These are phyloP conservation scores for Apostichopus leukothele DNA, from an alignment of 53 echinoderm and acorn worm species.

Conservation along the genomic window DNA sequence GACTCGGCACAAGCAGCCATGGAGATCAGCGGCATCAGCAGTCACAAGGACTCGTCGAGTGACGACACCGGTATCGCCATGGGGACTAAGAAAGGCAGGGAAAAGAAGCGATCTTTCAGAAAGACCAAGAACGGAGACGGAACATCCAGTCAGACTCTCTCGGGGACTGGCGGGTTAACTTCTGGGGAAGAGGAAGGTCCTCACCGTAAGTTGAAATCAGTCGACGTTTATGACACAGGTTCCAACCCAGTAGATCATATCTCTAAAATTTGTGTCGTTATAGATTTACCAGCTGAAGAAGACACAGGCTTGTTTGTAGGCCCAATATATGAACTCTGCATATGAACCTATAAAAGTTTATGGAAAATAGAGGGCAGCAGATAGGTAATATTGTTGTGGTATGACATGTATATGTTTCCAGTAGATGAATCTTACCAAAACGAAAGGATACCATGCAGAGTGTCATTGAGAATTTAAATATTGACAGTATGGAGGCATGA, in stretches of 20 bases:
- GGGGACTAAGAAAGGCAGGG: constrained; percentile 35
- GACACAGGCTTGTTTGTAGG: background rate
- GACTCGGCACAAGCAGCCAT: background rate
- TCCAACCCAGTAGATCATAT: background rate
- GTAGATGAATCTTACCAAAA: no score
- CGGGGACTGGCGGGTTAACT: constrained; percentile 16
- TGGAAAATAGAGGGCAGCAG: no score
- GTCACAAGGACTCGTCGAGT: constrained; percentile 65
- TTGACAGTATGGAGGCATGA: no score
- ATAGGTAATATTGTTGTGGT: no score
- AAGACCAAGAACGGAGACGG: background rate
- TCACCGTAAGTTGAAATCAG: constrained; percentile 12
- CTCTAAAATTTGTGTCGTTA: background rate
- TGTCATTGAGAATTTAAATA: no score
- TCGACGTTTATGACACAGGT: background rate
- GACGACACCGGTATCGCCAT: constrained; percentile 63
- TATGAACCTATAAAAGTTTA: no score
- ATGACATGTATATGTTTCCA: no score
- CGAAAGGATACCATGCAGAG: no score
- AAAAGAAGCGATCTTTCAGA: background rate
- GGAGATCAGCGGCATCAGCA: background rate
- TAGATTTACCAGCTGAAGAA: background rate
- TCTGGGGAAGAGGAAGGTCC: constrained; percentile 44
- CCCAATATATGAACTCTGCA: no score
- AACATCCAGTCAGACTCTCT: background rate